Evolutionary conservation across 2,797 vertebrate species (phyloP), one percentile per base, ranked within the genome.

Genomic region (Poeciliopsis gracilis): DNA sequence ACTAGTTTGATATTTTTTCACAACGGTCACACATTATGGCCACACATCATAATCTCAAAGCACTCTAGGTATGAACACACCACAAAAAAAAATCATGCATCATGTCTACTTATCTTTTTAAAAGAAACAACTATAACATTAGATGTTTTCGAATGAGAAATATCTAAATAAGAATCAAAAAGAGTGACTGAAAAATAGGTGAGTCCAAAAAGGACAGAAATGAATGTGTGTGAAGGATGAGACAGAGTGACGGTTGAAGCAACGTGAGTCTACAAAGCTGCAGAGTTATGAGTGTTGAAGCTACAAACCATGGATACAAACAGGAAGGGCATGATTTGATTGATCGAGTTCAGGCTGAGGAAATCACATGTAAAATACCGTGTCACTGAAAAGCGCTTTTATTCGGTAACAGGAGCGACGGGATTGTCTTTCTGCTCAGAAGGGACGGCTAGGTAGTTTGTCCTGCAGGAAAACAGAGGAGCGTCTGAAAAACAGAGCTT

Each of bases 381-480:
- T 96, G 91, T 93, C 89, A 89, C 45, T 89, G 90, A 95, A 83
- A 95, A 92, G 88, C 63, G 18, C 79, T 95, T 95, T 95, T 97
- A 98, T 88, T 98, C 97, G 87, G 97, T 96, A 91, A 97, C 97
- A 5, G 97, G 96, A 82, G 96, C 95, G 0, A 94, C 94, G 25
- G 96, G 96, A 86, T 95, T 97, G 86, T 98, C 97, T 96, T 98
- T 98, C 94, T 97, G 97, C 93, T 97, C 97, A 20, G 97, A 98
- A 0, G 98, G 97, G 91, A 99, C 96, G 25, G 98, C 98, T 87
- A 99, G 96, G 92, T 98, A 98, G 95, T 98, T 97, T 92, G 97
- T 97, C 93, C 98, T 99, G 93, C 36, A 80, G 93, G 88, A 93
- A 85, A 91, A 82, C 57, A 92, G 73, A 89, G 79, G 72, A 89